These are phyloP conservation scores for Sicus ferrugineus DNA, from an alignment of 2,888 invertebrate species.

Conservation along the genomic window DNA sequence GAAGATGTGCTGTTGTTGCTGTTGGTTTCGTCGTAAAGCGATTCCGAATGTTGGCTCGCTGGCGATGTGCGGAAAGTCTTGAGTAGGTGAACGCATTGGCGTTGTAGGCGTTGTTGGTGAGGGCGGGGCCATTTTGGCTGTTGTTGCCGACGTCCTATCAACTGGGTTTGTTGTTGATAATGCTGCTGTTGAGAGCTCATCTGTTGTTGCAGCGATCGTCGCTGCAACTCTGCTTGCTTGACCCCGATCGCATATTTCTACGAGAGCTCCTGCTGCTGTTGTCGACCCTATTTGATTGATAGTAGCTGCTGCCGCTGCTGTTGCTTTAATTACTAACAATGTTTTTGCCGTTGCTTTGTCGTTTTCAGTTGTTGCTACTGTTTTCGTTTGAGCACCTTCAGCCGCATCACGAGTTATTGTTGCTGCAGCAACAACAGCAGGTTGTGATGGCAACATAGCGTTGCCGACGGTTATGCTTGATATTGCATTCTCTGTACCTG, in stretches of 20 bases:
- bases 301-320: conserved; percentile 35
- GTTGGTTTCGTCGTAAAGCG: conserved; percentile 47
- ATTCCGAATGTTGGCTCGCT: conserved; percentile 50
- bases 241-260: background rate
- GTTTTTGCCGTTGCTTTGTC: conserved; percentile 33
- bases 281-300: background rate
- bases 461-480: conserved; percentile 24
- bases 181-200: background rate
- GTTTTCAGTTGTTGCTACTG: conserved; percentile 19
- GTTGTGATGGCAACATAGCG: conserved; percentile 37
- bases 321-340: conserved; percentile 24
- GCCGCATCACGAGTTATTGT: conserved; percentile 26
- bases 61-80: conserved; percentile 43
- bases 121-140: conserved; percentile 17
- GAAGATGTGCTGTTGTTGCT: conserved; percentile 46
- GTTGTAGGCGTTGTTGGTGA: conserved; percentile 14
- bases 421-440: conserved; percentile 38
- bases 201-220: background rate
- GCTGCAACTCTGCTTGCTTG: background rate
- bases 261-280: background rate
- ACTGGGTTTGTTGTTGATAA: conserved; percentile 16
- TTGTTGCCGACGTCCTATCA: no score
- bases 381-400: background rate
- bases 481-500: conserved; percentile 43
- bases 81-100: conserved; percentile 13